Conservation (phyloP, 2,797 vertebrate species). For the Sparidentex hasta region DNA sequence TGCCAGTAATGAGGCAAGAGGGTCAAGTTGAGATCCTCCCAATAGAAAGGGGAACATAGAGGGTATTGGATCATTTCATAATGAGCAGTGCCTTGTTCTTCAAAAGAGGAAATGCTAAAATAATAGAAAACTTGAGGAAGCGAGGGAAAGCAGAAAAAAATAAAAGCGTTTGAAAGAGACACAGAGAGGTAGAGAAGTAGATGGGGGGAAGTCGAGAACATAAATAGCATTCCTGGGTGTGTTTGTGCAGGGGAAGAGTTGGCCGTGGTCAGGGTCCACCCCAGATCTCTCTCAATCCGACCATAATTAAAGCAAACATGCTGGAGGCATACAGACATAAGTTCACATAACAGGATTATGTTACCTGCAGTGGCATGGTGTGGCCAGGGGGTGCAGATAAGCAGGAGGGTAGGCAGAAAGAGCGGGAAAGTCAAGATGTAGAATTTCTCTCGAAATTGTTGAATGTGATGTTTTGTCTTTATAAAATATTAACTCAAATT, state of each 20-base stretch:
- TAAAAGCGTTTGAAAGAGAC: not conserved
- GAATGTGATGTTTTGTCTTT: not conserved
- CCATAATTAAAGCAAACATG: slow-evolving; percentile 77
- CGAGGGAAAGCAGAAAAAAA: not conserved
- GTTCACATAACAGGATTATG: slow-evolving; percentile 32
- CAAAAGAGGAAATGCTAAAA: too few species aligned
- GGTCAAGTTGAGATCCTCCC: not conserved
- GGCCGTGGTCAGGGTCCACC: slow-evolving; percentile 18
- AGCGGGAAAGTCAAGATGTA: not conserved
- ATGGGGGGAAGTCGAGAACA: slow-evolving; percentile 20
- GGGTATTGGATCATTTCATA: not conserved
- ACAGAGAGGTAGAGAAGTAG: slow-evolving; percentile 5
- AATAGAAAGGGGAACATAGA: not conserved
- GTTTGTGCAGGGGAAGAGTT: slow-evolving; percentile 57
- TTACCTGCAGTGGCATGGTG: slow-evolving; percentile 8
- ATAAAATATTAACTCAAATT: not conserved
- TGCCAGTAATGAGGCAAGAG: not conserved
- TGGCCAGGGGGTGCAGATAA: not conserved
- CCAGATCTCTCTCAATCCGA: slow-evolving; percentile 49
- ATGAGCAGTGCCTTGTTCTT: not conserved
- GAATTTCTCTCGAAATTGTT: not conserved
- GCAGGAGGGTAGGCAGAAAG: not conserved
- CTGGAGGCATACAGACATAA: slow-evolving; percentile 26
- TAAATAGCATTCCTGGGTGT: slow-evolving; percentile 72
- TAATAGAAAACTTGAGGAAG: slow-evolving; percentile 2